phyloP scores from a whole-genome alignment of 2,797 vertebrate species.

The Crenichthys baileyi region DNA sequence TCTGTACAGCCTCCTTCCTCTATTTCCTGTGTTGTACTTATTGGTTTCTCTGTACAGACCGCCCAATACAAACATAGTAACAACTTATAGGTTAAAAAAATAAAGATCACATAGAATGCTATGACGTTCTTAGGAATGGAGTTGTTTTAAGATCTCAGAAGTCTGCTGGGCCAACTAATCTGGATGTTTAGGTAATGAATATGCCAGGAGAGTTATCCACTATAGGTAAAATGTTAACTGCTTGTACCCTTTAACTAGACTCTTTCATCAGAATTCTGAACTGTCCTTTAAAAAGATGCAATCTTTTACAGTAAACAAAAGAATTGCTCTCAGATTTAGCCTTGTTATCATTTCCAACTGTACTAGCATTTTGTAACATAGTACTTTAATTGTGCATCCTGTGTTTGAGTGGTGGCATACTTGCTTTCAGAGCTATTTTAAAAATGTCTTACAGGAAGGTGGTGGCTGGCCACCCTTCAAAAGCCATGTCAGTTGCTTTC shows the following conservation, averaged over 20 bases:
- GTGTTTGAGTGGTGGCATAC: not conserved
- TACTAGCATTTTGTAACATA: not conserved
- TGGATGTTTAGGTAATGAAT: not conserved
- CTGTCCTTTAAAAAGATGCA: not conserved
- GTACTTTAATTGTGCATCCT: not conserved
- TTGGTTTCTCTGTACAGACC: too few species aligned
- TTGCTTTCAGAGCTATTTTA: conserved; percentile 4
- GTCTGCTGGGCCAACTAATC: not conserved
- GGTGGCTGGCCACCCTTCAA: conserved; percentile 18
- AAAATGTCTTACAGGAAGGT: conserved; percentile 13
- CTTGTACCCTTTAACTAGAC: not conserved
- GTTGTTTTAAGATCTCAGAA: not conserved
- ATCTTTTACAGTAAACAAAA: not conserved
- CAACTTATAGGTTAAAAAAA: too few species aligned
- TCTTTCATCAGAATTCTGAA: not conserved
- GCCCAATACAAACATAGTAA: too few species aligned
- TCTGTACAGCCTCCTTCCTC: not conserved
- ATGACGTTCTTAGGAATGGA: not conserved
- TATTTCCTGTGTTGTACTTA: not conserved
- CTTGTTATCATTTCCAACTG: not conserved
- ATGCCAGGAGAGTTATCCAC: not conserved
- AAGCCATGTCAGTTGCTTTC: conserved; percentile 12
- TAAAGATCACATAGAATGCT: too few species aligned
- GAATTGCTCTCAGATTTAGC: not conserved
- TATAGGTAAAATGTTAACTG: not conserved